Percentiles rank a stretch among this genome's conserved stretches.
Evolutionary conservation across 1,140 invertebrate species (phyloP).

Genomic region (Pectinophora gossypiella): DNA sequence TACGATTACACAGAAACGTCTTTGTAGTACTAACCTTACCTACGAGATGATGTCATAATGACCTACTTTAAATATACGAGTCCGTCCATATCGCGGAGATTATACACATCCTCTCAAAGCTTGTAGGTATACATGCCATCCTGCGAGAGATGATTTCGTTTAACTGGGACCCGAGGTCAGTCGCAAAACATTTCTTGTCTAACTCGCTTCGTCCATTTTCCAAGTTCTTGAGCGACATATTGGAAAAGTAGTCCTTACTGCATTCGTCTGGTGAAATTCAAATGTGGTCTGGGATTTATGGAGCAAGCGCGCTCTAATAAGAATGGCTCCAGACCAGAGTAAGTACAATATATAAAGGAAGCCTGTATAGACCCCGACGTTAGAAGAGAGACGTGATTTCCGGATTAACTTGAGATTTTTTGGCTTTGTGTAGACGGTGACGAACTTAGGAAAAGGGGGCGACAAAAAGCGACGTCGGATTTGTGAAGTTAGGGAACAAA

Average conservation of each 20-base stretch:
- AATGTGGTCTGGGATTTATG: slow-evolving; percentile 32
- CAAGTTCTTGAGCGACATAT: slow-evolving; percentile 8
- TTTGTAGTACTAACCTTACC: too few relatives aligned
- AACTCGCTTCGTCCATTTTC: slow-evolving; percentile 2
- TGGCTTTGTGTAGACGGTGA: too few relatives aligned
- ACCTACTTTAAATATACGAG: too few relatives aligned
- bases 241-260: slow-evolving; percentile 14
- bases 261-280: slow-evolving; percentile 16
- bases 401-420: not conserved
- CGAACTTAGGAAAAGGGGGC: too few relatives aligned
- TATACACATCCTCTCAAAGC: not conserved
- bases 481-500: too few relatives aligned
- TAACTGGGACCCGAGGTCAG: not conserved
- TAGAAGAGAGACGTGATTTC: not conserved
- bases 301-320: slow-evolving; percentile 20
- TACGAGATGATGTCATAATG: too few relatives aligned
- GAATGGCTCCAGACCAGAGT: slow-evolving; percentile 10
- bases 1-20: too few relatives aligned
- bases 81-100: not conserved
- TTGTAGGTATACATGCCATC: not conserved
- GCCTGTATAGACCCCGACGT: not conserved
- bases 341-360: not conserved
- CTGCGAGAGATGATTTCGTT: not conserved
- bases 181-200: not conserved
- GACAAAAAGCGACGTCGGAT: too few relatives aligned